Evolutionary conservation across 2,797 vertebrate species (phyloP), one percentile per base, ranked within the genome.

Genomic region (Chloroceryle amazona): DNA sequence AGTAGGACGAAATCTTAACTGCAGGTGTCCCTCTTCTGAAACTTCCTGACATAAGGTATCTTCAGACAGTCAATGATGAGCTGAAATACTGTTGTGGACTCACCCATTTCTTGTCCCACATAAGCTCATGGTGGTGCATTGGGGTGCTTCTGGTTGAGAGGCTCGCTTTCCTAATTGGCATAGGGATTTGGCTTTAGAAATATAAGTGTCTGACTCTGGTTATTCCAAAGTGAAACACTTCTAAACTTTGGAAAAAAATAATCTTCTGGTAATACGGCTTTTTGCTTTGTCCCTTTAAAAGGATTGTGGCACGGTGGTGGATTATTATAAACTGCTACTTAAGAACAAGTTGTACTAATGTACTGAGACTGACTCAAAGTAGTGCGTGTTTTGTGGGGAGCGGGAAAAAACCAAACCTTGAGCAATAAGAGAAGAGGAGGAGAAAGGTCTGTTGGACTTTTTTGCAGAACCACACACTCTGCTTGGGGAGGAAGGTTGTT

Each of bases 211-310:
- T 74, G 46, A 44, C 23, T 55, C 25, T 1, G 42, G 33, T 7
- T 37, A 46, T 82, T 94, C 41, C 33, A 31, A 62, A 67, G 47
- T 0, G 0, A 73, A 86, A 71, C 8, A 33, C 41, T 93, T 72
- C 6, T 90, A 70, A 95, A 90, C 74, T 90, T 86, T 4, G 18
- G 42, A 37, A n/a, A 68, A 81, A 87, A 87, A 25, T 62, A 84
- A 71, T 93, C 46, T 93, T 66, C 70, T 92, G 55, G 52, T 94
- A 90, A 71, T 89, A 89, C 5, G 5, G 28, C 49, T 81, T 89
- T 60, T 58, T 84, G 58, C 52, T 93, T 93, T 92, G 86, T 81
- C 79, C 44, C 49, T 49, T 91, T 82, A 85, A 82, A 95, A 81
- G 71, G 68, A 85, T 88, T 91, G 68, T 7, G 4, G 79, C 35